Base-by-base conservation (phyloP, 1,140 invertebrate species). In the Apis laboriosa region DNA sequence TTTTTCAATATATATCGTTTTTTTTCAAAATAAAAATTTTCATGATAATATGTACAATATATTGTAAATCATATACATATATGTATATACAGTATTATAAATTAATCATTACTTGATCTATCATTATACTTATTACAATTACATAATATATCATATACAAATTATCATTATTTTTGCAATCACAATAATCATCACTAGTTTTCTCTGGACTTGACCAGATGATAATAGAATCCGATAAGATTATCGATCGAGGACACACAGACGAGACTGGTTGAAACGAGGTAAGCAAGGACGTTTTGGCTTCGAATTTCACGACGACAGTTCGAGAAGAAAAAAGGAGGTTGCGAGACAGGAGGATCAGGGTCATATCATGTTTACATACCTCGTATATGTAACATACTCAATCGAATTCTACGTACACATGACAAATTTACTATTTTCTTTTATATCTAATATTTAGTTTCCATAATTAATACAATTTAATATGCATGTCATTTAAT, bases 151-250 rank as follows among this genome's bases (percentile, higher is more conserved):
- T 64, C 28, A 4, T 9, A 9, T 64, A 17, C 28, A 64, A 64
- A 64, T 64, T 34, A 1, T 34, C 28, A 28, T 8, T 9, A 34
- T 34, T 64, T 64, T 64, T 24, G 2, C 24, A 63, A 2, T 8
- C 28, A 17, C 28, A 64, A 34, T 28, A 28, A n/a, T 4, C 66
- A 21, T 43, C 11, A n/a, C 19, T 49, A 19, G 43, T 68, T 68
- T 68, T 49, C 43, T n/a, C 66, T 21, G 64, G 19, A 12, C 19
- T 67, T 34, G 43, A 12, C 5, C 21, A n/a, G 19, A 68, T 68
- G 66, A 68, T 68, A 68, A 68, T 68, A 68, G 43, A 68, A 68
- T 15, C 43, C 43, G 66, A 68, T 51, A 68, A 49, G 12, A 68
- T 51, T 43, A 68, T 49, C 66, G 34, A 68, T 49, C 66, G 66